phyloP scores from a whole-genome alignment of 2,797 vertebrate species.

The Sebastes baramenuke region DNA sequence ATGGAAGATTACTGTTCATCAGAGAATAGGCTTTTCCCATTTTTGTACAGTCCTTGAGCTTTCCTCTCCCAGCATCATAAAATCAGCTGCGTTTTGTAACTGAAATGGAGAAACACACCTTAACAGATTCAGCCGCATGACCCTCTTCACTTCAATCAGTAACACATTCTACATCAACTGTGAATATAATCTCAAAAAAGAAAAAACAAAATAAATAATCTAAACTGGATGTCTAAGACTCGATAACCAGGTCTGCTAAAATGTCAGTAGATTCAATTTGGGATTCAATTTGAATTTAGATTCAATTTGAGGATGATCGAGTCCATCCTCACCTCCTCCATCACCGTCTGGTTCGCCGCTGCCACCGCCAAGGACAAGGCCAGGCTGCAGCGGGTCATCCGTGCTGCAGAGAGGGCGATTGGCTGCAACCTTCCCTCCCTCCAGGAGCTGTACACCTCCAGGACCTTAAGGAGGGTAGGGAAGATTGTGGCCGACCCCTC shows the following conservation, averaged over 20 bases:
- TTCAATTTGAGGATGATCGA: too few relatives aligned
- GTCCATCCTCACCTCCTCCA: too few relatives aligned
- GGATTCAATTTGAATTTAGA: not conserved
- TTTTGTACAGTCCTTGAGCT: not conserved
- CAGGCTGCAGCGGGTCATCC: too few relatives aligned
- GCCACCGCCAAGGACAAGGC: too few relatives aligned
- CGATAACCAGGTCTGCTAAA: not conserved
- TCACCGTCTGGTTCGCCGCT: too few relatives aligned
- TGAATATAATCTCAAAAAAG: too few relatives aligned
- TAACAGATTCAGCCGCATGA: not conserved
- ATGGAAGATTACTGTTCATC: not conserved
- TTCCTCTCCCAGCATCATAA: not conserved
- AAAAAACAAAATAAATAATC: not conserved
- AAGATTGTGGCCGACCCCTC: too few relatives aligned
- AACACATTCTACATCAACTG: not conserved
- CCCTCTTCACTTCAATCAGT: not conserved
- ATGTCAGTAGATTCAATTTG: not conserved
- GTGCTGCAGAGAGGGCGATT: too few relatives aligned
- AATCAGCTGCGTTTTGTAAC: not conserved
- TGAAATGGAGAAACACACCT: not conserved
- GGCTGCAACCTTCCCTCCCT: too few relatives aligned
- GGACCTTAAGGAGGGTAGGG: too few relatives aligned
- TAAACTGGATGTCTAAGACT: not conserved
- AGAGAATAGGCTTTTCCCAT: not conserved
- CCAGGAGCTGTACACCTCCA: too few relatives aligned